A percentile compares a stretch with the other conserved stretches of the same genome.
Evolutionary conservation across 1,140 invertebrate species (phyloP).

Genomic region (Wasmannia auropunctata): DNA sequence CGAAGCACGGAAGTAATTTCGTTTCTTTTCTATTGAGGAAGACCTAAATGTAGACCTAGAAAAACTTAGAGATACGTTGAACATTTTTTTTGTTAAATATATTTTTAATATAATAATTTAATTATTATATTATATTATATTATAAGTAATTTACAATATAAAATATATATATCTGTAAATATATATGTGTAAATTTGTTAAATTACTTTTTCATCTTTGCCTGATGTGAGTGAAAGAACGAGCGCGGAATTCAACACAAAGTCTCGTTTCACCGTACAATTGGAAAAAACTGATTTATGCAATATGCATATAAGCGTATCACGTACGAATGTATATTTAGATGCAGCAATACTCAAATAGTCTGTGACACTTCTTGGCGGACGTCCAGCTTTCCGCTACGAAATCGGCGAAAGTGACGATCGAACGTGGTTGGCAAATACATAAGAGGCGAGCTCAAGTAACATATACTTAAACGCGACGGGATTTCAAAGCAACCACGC

Average conservation of each 20-base stretch:
- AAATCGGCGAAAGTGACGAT: constrained; percentile 70
- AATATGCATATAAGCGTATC: constrained; percentile 37
- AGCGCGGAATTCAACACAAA: constrained; percentile 12
- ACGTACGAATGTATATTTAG: constrained; percentile 49
- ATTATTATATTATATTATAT: neutral
- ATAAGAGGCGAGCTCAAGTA: constrained; percentile 7
- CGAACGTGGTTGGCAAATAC: neutral
- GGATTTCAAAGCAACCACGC: neutral
- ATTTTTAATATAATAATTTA: neutral
- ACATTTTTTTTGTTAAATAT: constrained; percentile 15
- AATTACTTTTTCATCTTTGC: neutral
- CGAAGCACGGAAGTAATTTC: neutral
- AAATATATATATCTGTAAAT: neutral
- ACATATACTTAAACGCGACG: constrained; percentile 4
- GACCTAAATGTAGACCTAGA: neutral
- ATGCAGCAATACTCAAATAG: constrained; percentile 45
- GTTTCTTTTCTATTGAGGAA: neutral
- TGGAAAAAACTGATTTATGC: constrained; percentile 41
- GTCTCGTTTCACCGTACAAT: constrained; percentile 59
- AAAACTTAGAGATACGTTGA: neutral
- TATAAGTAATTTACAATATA: neutral
- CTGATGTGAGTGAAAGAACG: neutral
- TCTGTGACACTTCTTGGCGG: constrained; percentile 54
- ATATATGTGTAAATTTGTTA: neutral
- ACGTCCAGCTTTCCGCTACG: constrained; percentile 64